A percentile compares a stretch with the other conserved stretches of the same genome.
Conservation (phyloP, 2,113 vertebrate genomes). For the Seriola quinqueradiata region DNA sequence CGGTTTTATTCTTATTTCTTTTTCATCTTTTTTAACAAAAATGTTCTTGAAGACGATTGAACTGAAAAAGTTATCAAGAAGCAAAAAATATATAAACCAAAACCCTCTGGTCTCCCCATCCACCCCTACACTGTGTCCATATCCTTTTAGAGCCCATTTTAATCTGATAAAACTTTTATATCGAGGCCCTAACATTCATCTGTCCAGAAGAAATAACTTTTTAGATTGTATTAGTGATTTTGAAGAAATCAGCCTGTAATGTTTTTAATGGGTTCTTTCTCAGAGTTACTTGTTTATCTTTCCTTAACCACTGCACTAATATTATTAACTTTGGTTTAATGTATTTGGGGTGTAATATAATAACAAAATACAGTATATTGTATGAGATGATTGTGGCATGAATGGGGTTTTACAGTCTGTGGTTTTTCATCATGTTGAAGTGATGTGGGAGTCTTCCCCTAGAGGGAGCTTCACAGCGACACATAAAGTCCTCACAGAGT, state of each 20-base stretch:
- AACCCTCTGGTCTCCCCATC: neutral
- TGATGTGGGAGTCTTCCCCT: conserved; percentile 25
- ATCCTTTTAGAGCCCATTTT: neutral
- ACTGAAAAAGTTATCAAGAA: too few relatives aligned
- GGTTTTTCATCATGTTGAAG: neutral
- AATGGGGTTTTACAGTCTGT: neutral
- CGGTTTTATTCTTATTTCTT: neutral
- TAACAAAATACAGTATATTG: neutral
- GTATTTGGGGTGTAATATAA: neutral
- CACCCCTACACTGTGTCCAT: neutral
- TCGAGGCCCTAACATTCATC: neutral
- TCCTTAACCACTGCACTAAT: neutral
- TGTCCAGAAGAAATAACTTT: neutral
- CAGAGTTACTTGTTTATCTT: neutral
- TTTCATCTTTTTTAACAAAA: neutral
- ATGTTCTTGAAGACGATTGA: neutral
- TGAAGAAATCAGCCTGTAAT: neutral
- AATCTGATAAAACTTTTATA: too few relatives aligned
- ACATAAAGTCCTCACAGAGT: neutral
- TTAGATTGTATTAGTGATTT: neutral
- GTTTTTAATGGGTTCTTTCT: neutral
- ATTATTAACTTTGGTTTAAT: neutral
- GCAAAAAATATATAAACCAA: too few relatives aligned
- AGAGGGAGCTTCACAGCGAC: conserved; percentile 58
- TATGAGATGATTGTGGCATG: neutral